A percentile compares a stretch with the other conserved stretches of the same genome.
Conservation (phyloP, 2,797 vertebrate species). For the Oreortyx pictus region DNA sequence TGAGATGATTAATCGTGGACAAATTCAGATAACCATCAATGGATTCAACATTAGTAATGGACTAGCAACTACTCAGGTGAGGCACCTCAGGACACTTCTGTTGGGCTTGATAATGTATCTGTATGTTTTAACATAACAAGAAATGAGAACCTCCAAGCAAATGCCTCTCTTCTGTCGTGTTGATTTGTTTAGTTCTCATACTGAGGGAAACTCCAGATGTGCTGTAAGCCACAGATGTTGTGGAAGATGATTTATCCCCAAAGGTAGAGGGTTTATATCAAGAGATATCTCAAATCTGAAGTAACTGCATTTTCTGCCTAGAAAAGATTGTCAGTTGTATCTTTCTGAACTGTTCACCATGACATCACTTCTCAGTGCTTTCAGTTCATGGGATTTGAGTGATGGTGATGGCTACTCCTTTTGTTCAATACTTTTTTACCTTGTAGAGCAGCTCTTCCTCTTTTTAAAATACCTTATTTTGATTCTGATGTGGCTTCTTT, state of each 20-base stretch:
- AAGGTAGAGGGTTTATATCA: neutral
- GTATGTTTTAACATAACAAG: neutral
- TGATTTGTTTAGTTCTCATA: neutral
- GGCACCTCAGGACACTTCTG: neutral
- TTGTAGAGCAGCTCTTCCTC: neutral
- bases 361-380: neutral
- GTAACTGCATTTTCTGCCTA: neutral
- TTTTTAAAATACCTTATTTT: neutral
- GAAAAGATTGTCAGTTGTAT: neutral
- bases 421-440: neutral
- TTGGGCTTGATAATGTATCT: neutral
- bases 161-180: neutral
- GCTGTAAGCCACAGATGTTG: neutral
- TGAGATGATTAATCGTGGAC: constrained; percentile 99
- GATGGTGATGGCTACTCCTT: neutral
- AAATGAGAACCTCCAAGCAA: neutral
- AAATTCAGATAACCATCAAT: constrained; percentile 99
- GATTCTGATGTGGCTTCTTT: neutral
- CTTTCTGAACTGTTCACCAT: neutral
- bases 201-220: neutral
- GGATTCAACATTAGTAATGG: constrained; percentile 98
- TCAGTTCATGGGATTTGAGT: neutral
- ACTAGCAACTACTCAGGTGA: constrained; percentile 97
- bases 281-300: neutral
- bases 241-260: neutral